Evolutionary conservation across 2,113 vertebrate species (phyloP), one percentile per base, ranked within the genome.

Genomic region (Ctenodactylus gundi): DNA sequence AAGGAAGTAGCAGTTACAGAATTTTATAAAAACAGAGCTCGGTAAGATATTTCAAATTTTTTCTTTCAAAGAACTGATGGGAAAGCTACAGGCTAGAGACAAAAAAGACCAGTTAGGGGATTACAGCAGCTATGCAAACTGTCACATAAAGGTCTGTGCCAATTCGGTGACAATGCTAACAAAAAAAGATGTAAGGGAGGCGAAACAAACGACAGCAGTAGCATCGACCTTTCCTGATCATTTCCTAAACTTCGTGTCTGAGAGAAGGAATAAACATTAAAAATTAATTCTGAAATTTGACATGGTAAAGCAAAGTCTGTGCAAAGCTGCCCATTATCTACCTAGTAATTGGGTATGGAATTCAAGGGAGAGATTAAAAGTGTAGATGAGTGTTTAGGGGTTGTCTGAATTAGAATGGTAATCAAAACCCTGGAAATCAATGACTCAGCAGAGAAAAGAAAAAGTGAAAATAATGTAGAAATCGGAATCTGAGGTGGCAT

Each of bases 211-310:
- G 36, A 49, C 1, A 87, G 36, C 49, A 1, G 20, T 9, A 58
- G 49, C 77, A 73, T 1, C 62, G 46, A 60, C 25, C 57, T 75
- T 86, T 34, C 65, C 68, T 62, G 17, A 46, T 46, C 65, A 55
- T 65, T 88, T 92, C 39, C 46, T 84, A 58, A 36, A 41, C 27
- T 62, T 84, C 4, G 7, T 82, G 90, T 90, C 67, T 68, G 31
- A 84, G 8, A 76, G 1, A 93, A 67, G 46, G 87, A 68, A 51
- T 4, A 15, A 87, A 81, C 92, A 77, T 17, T 58, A 70, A 93
- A 82, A 80, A 57, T 55, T 36, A 82, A 60, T 64, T 87, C 31
- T 72, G 78, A 93, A 88, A 90, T 67, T 49, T 64, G n/a, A 60
- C 34, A 11, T 62, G 23, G n/a, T 39, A 53, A 31, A 55, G 8